phyloP scores from a whole-genome alignment of 1,140 invertebrate species.

The Drosophila mojavensis region DNA sequence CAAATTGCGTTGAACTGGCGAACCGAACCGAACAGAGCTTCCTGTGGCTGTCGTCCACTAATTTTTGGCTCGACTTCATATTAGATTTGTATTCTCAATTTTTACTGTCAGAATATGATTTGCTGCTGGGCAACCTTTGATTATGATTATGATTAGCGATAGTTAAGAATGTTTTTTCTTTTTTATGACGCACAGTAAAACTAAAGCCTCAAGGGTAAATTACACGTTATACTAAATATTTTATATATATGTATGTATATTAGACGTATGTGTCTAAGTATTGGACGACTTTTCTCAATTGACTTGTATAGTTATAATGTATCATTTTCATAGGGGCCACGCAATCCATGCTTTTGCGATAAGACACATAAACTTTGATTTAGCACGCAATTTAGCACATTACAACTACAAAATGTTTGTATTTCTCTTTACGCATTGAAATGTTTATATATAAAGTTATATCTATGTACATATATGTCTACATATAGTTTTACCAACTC shows the following conservation, averaged over 20 bases:
- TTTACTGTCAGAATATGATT: background rate
- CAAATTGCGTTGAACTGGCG: no score
- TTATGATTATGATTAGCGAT: constrained; percentile 24
- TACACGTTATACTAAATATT: background rate
- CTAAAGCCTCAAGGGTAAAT: background rate
- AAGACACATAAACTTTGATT: constrained; percentile 21
- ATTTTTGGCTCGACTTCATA: no score
- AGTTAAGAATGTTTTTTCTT: background rate
- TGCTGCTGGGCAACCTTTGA: background rate
- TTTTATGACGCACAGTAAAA: background rate
- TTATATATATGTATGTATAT: background rate
- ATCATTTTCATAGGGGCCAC: no score
- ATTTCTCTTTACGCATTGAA: no score
- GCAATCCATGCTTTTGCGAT: no score
- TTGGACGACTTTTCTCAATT: background rate
- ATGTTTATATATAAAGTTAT: no score
- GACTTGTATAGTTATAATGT: no score
- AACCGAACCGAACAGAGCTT: no score
- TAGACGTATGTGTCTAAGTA: background rate
- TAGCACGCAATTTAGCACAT: constrained; percentile 30
- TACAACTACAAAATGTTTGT: background rate
- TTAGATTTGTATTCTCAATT: background rate
- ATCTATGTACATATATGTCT: background rate
- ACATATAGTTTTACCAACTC: constrained; percentile 11
- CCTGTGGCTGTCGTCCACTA: no score